Evolutionary conservation across 2,113 vertebrate species (phyloP), one percentile per base, ranked within the genome.

Genomic region (Bubo scandiacus): DNA sequence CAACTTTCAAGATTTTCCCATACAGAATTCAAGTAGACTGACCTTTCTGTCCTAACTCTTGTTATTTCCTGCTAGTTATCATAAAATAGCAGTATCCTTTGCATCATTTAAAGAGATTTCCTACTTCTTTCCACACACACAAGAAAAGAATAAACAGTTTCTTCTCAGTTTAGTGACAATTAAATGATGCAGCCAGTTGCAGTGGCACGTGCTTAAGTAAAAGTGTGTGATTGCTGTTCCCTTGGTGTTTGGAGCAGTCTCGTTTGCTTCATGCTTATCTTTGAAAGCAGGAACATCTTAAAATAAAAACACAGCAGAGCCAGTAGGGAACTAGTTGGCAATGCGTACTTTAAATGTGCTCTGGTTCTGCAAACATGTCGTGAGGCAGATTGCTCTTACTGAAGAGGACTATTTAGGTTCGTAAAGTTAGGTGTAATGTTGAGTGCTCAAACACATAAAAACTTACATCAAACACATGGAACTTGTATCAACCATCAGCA

Each of bases 61-160:
- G 88, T 93, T 89, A 97, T 89, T 97, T 97, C 95, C 92, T 97
- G 92, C 68, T 91, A 86, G 80, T 58, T 87, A 89, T 78, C 88
- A 88, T 43, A 84, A 95, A 96, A 96, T n/a, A 92, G 83, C 92
- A 86, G 52, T 68, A 91, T 87, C 83, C 92, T 94, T 96, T 94
- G 82, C 95, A 94, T 79, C 61, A 75, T 45, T 89, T 92, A 81
- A 54, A 89, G 72, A 97, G 11, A 95, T 94, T 96, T 97, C 94
- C 95, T 97, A 94, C 57, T 91, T 89, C 68, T 93, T 95, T 86
- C 83, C 92, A 92, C 49, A 79, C 70, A 93, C 1, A 1, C 77
- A 81, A 86, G 54, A 51, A 59, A 86, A 94, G 81, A 92, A 78
- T 65, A 92, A 95, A 81, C 61, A 86, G 54, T 74, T 94, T 93